A percentile compares a stretch with the other conserved stretches of the same genome.
Evolutionary conservation across 2,113 vertebrate species (phyloP).

Genomic region (Hemiscyllium ocellatum): DNA sequence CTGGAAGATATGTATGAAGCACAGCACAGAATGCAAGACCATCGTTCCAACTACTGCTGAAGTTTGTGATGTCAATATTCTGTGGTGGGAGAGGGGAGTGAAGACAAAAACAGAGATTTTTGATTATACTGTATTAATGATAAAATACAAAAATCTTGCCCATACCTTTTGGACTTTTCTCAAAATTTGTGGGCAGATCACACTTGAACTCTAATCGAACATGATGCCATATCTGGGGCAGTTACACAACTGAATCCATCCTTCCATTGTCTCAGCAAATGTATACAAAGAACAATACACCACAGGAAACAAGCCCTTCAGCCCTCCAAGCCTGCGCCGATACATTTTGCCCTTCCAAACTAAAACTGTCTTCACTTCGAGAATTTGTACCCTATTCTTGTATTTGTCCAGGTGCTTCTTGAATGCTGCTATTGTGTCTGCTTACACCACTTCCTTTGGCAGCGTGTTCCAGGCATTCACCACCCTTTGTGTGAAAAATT

Average conservation of each 20-base stretch:
- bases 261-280: background rate
- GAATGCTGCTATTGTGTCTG: too few relatives aligned
- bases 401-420: too few relatives aligned
- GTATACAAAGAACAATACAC: too few relatives aligned
- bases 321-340: too few relatives aligned
- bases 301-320: too few relatives aligned
- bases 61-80: constrained; percentile 98
- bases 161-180: background rate
- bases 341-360: too few relatives aligned
- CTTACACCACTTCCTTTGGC: too few relatives aligned
- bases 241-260: background rate
- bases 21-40: constrained; percentile 90
- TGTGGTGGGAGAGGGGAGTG: constrained; percentile 45
- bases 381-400: too few relatives aligned
- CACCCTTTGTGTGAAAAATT: too few relatives aligned
- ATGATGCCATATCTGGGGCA: background rate
- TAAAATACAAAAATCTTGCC: background rate
- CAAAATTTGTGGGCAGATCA: background rate
- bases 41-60: constrained; percentile 98
- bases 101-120: background rate
- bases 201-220: background rate
- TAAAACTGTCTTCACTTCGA: too few relatives aligned
- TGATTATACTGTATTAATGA: background rate
- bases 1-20: constrained; percentile 90
- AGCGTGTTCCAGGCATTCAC: too few relatives aligned